phyloP scores from a whole-genome alignment of 1,140 invertebrate species.

The Hypsibius dujardini region DNA sequence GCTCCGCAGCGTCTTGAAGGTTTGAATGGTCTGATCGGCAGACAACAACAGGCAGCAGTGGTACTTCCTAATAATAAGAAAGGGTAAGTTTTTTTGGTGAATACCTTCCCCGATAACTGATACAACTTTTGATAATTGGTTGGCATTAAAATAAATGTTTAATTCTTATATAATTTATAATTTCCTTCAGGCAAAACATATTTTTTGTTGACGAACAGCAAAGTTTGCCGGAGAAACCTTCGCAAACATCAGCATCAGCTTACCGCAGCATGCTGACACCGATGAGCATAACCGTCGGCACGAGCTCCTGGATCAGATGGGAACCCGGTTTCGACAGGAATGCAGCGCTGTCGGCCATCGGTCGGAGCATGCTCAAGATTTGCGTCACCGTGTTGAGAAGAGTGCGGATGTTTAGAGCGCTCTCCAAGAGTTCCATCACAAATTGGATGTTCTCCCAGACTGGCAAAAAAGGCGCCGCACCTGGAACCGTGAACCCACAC shows the following conservation, averaged over 20 bases:
- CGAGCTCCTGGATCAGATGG: background rate
- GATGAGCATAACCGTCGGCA: slow-evolving; percentile 61
- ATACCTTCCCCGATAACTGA: no score
- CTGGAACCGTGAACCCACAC: background rate
- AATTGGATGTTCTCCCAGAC: background rate
- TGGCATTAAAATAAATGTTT: no score
- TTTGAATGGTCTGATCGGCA: slow-evolving; percentile 64
- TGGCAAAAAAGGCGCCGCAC: background rate
- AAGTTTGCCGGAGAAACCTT: no score
- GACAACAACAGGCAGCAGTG: slow-evolving; percentile 77
- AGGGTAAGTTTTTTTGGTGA: no score
- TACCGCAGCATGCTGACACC: slow-evolving; percentile 77
- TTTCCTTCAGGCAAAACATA: no score
- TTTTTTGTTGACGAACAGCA: no score
- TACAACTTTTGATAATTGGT: no score
- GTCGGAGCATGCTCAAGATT: background rate
- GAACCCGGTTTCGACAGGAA: background rate
- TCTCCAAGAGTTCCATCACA: background rate
- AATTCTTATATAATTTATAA: no score
- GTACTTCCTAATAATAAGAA: no score
- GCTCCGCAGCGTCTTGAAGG: slow-evolving; percentile 70
- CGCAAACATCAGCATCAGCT: no score
- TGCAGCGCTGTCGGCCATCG: no score
- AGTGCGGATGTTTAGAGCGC: background rate
- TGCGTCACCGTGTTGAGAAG: background rate